Percentiles rank a stretch among this genome's conserved stretches.
Conservation (phyloP, 2,113 vertebrate species). For the Canis aureus region DNA sequence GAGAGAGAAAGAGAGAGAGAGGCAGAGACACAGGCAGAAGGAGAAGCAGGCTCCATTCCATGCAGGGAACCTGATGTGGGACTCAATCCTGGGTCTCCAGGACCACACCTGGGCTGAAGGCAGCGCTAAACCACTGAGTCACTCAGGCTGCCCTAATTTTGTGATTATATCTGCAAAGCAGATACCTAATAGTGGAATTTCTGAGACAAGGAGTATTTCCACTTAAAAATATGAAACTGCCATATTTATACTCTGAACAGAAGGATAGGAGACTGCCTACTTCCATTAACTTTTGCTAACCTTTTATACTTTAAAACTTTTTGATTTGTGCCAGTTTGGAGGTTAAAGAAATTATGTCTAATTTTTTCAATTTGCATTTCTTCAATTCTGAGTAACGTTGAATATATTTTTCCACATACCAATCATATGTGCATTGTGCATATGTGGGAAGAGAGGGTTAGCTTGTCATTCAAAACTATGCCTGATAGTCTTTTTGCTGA, state of each 20-base stretch:
- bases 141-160: background rate
- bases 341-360: constrained; percentile 28
- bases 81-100: no score
- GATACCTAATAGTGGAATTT: constrained; percentile 1
- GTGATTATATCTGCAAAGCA: background rate
- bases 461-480: constrained; percentile 39
- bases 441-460: background rate
- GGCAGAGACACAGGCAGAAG: no score
- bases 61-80: no score
- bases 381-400: background rate
- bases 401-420: background rate
- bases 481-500: background rate
- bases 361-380: constrained; percentile 31
- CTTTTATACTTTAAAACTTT: constrained; percentile 13
- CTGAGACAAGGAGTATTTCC: background rate
- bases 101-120: no score
- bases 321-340: constrained; percentile 5
- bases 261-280: background rate
- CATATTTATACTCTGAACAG: background rate
- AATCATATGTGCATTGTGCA: background rate
- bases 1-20: no score
- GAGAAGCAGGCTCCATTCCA: no score
- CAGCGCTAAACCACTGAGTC: no score
- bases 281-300: background rate
- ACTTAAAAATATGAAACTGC: background rate